phyloP scores from a whole-genome alignment of 2,113 vertebrate species.

The Hoplias malabaricus region DNA sequence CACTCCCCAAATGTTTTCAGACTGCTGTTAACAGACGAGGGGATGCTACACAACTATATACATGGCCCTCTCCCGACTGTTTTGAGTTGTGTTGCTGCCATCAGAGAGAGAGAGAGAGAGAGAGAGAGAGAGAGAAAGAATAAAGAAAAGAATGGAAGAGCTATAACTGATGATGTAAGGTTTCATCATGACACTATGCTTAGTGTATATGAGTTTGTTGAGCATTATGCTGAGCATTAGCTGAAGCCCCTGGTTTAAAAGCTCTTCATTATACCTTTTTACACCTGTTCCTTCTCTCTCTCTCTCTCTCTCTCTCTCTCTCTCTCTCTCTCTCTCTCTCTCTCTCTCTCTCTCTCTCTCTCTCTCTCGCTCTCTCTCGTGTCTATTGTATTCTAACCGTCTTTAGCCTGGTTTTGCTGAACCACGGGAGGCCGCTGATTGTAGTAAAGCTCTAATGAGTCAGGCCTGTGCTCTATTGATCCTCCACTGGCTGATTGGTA shows the following conservation, averaged over 20 bases:
- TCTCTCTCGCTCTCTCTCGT: background rate
- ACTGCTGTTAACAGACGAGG: too few species aligned
- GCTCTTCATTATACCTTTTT: constrained; percentile 9
- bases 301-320: background rate
- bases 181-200: background rate
- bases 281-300: background rate
- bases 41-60: too few species aligned
- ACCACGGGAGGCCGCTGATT: background rate
- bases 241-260: background rate
- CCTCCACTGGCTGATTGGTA: background rate
- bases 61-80: too few species aligned
- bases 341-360: constrained; percentile 13
- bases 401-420: background rate
- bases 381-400: background rate
- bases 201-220: background rate
- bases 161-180: background rate
- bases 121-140: background rate
- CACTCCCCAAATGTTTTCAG: too few species aligned
- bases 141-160: background rate
- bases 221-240: background rate
- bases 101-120: background rate
- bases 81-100: too few species aligned
- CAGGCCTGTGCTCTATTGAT: background rate
- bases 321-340: too few species aligned
- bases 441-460: background rate